Evolutionary conservation across 1,140 invertebrate genomes (phyloP), one percentile per base, ranked within the genome.

Genomic region (Colletes latitarsis): DNA sequence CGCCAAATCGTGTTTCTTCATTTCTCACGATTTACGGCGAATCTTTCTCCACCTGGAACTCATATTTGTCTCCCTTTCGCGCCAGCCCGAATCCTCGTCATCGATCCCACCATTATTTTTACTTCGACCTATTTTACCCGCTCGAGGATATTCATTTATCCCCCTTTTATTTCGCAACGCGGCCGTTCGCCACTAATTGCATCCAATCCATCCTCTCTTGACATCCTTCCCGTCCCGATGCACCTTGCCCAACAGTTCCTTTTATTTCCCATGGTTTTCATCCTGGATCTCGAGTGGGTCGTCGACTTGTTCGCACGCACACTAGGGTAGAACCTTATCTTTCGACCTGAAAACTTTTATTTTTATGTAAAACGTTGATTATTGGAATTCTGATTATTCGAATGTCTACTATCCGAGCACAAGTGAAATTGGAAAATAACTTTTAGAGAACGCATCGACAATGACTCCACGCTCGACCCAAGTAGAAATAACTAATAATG

Each of bases 51-150:
- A 6, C 30, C 49, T 14, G 21, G 30, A 70, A 17, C 19, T 53
- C 46, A 15, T 58, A 58, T 41, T 71, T 58, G 49, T 66, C 67
- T 52, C 49, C 49, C 49, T 64, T 19, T 21, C 21, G 21, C 21
- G 10, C 6, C 17, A 57, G 10, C 6, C 6, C 21, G 60, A 21
- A 69, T 69, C 53, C 66, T 49, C n/a, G 15, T n/a, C 77, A 79
- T 79, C 70, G 77, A 78, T 78, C 69, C 53, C 63, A 9, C 76
- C 68, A 72, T 73, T 79, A 73, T 79, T 79, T 79, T 79, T 79
- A 73, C 77, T 64, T 55, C 70, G 70, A 66, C 77, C 77, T 43
- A 66, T 66, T 79, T 78, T 46, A 62, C 12, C 15, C 39, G 68
- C 17, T 72, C 46, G 49, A 73, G 58, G 58, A 72, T 78, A 72